Evolutionary conservation across 2,888 invertebrate species (phyloP), one percentile per base, ranked within the genome.

Genomic region (Diogma glabrata): DNA sequence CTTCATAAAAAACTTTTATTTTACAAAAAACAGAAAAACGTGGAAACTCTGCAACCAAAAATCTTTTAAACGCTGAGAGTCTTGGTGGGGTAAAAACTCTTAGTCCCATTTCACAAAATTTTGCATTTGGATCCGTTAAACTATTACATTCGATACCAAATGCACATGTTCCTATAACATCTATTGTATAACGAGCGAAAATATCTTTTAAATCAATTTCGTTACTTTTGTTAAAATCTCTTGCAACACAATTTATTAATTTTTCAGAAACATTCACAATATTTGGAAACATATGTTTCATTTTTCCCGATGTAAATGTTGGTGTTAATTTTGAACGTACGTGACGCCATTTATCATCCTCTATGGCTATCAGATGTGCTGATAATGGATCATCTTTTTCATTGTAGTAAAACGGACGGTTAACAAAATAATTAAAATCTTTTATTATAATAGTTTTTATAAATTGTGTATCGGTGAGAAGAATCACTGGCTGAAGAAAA

Each of bases 111-210:
- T 40, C 49, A 1, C 64, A 61, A 55, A 72, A 72, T 24, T 65
- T 62, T 0, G 69, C 63, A 33, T 68, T 54, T 1, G 69, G 65
- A 59, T 72, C 59, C 10, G 63, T 57, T 10, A 73, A 62, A 43
- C 69, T 69, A 54, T 73, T 70, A 53, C 70, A 68, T 12, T 72
- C 69, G 6, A 74, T 61, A 1, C 74, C 75, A 56, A 75, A 75
- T 9, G 71, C 72, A 57, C 72, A 70, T 1, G 63, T 64, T 1
- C 73, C 72, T 40, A 75, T 74, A 0, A 75, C 71, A 57, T 76
- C 75, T 8, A 71, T 71, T 2, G 74, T 72, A 54, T 65, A 75
- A 3, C 70, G 64, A 0, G 69, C 67, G 23, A 68, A 61, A 6
- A 70, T 50, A 28, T 71, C 70, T 57, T 70, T 70, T 2, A 73